Percentiles rank a stretch among this genome's conserved stretches.
Conservation (phyloP, 2,888 invertebrate genomes). For the Sacculina carcini region DNA sequence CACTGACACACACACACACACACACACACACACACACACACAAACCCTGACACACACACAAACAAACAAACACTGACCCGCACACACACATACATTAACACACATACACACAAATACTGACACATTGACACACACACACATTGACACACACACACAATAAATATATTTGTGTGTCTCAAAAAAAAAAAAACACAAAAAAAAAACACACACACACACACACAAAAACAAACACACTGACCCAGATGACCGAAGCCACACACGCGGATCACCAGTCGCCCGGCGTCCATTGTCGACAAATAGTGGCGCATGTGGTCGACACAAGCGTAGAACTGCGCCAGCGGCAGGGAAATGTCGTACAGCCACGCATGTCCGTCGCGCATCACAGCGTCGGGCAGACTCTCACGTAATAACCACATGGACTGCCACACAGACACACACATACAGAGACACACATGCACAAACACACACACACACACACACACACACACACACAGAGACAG, state of each 20-base stretch:
- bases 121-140: background rate
- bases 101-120: background rate
- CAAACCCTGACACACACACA: background rate
- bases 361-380: slow-evolving; percentile 60
- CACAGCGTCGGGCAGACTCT: slow-evolving; percentile 50
- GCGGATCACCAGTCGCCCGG: slow-evolving; percentile 28
- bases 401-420: slow-evolving; percentile 53
- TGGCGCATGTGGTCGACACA: slow-evolving; percentile 43
- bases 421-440: too few relatives aligned
- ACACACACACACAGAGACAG: too few relatives aligned
- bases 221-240: too few relatives aligned
- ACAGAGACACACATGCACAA: too few relatives aligned
- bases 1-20: background rate
- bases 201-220: too few relatives aligned
- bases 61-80: background rate
- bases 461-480: too few relatives aligned
- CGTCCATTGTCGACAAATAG: slow-evolving; percentile 24
- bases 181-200: too few relatives aligned
- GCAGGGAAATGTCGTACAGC: slow-evolving; percentile 85
- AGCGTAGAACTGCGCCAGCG: slow-evolving; percentile 52
- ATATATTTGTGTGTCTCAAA: background rate
- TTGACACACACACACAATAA: background rate
- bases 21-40: background rate
- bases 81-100: background rate
- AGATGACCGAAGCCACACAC: slow-evolving; percentile 81